Conservation (phyloP, 2,888 invertebrate species). For the Drosophila nigricruria region DNA sequence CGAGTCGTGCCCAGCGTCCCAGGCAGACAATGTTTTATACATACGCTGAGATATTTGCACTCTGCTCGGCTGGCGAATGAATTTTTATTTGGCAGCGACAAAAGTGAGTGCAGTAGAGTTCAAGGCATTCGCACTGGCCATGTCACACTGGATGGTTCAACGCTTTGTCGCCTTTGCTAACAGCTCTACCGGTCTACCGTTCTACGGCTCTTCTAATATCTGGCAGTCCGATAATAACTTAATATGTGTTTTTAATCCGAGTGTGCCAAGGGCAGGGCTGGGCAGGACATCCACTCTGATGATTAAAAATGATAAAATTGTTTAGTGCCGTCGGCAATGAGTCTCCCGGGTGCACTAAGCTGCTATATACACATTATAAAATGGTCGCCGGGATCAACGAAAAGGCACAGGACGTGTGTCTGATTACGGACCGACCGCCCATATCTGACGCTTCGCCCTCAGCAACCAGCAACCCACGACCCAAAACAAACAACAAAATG, state of each 20-base stretch:
- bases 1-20: slow-evolving; percentile 41
- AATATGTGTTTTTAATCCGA: slow-evolving; percentile 83
- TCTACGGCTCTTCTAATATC: slow-evolving; percentile 33
- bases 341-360: slow-evolving; percentile 83
- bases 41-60: slow-evolving; percentile 56
- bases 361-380: slow-evolving; percentile 86
- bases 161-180: slow-evolving; percentile 4
- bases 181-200: slow-evolving; percentile 12
- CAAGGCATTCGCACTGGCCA: slow-evolving; percentile 36
- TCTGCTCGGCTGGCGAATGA: slow-evolving; percentile 53
- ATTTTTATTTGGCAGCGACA: slow-evolving; percentile 70
- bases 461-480: slow-evolving; percentile 20
- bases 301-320: slow-evolving; percentile 85
- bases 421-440: slow-evolving; percentile 58
- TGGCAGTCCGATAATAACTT: slow-evolving; percentile 82
- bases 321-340: slow-evolving; percentile 81
- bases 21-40: slow-evolving; percentile 72
- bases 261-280: slow-evolving; percentile 50
- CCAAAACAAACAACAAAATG: slow-evolving; percentile 74
- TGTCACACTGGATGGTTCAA: slow-evolving; percentile 69
- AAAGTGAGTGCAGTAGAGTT: slow-evolving; percentile 30
- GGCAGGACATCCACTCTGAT: slow-evolving; percentile 76
- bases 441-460: slow-evolving; percentile 16
- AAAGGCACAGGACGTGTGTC: slow-evolving; percentile 65
- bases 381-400: slow-evolving; percentile 82